Evolutionary conservation across 2,113 vertebrate genomes (phyloP).

Genomic region (Jaculus jaculus): DNA sequence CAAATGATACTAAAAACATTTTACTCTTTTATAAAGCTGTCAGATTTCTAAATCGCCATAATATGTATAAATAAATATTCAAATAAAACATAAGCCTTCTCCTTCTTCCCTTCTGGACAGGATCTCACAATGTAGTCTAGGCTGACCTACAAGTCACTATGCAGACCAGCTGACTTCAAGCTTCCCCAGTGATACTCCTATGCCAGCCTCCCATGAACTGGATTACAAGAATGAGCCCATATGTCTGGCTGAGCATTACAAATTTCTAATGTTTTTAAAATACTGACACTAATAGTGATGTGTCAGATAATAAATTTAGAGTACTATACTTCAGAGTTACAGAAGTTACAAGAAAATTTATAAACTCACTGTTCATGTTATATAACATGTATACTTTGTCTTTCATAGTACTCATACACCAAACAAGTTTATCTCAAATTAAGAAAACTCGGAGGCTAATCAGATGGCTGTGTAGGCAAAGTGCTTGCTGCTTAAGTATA

Average conservation of each 20-base stretch:
- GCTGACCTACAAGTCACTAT: background rate
- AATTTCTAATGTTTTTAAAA: background rate
- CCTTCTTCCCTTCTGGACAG: too few relatives aligned
- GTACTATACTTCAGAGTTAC: background rate
- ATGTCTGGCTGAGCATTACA: background rate
- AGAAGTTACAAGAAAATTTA: background rate
- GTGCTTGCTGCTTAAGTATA: too few relatives aligned
- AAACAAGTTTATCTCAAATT: constrained; percentile 18
- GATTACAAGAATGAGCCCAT: background rate
- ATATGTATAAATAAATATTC: background rate
- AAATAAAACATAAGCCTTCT: constrained; percentile 17
- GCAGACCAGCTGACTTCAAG: background rate
- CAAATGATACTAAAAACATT: background rate
- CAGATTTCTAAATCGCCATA: constrained; percentile 10
- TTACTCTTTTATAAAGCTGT: constrained; percentile 30
- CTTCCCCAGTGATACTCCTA: background rate
- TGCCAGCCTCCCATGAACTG: background rate
- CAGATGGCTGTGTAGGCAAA: too few relatives aligned
- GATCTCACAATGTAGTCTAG: background rate
- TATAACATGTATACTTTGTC: background rate
- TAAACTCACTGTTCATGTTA: background rate
- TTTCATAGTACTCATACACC: constrained; percentile 1
- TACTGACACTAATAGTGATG: background rate
- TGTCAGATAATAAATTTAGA: background rate
- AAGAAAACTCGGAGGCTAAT: background rate